Base-by-base conservation (phyloP, 2,888 invertebrate genomes). In the Hydriomena furcata region DNA sequence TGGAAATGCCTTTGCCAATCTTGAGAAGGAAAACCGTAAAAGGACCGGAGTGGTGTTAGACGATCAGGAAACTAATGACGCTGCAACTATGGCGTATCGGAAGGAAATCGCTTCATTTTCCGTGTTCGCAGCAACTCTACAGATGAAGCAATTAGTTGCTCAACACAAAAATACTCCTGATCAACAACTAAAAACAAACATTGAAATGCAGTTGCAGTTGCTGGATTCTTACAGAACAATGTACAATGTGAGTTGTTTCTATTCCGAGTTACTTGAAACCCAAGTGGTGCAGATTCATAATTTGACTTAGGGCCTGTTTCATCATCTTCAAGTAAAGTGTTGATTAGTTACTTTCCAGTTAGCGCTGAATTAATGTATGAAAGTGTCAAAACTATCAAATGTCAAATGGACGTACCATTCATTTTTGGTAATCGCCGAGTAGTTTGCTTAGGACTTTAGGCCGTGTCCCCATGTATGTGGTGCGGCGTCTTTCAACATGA, bases 11-110 rank as follows among this genome's bases (percentile, higher is more conserved):
- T 49, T 49, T 1, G 61, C 63, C 27, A 56, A 69, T n/a, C 53
- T 58, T 12, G 61, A 70, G 20, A 64, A 68, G 23, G 60, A 64
- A 51, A 50, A 46, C 38, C 53, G 68, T 13, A 67, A 61, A 32
- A 68, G 73, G 56, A 54, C 65, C 36, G 63, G 73, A 11, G 41
- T 77, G 6, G 43, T 66, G 24, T 44, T 76, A 12, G 82, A 81
- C 43, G 77, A 82, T 32, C 59, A 51, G 8, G 52, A 51, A 1
- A 2, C 21, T 28, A 55, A 44, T 25, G 45, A 44, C 11, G 7
- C 37, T 1, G 40, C 51, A 11, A 52, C 32, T 10, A 46, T 25
- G 28, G 24, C 7, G 32, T 17, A 50, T 54, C n/a, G 37, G 44
- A 31, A 58, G 55, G 6, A 36, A 41, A 44, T 55, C 52, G 53